Base-by-base conservation (phyloP, 37 sponge, comb jelly and placozoan species). In the Petrosia ficiformis region DNA sequence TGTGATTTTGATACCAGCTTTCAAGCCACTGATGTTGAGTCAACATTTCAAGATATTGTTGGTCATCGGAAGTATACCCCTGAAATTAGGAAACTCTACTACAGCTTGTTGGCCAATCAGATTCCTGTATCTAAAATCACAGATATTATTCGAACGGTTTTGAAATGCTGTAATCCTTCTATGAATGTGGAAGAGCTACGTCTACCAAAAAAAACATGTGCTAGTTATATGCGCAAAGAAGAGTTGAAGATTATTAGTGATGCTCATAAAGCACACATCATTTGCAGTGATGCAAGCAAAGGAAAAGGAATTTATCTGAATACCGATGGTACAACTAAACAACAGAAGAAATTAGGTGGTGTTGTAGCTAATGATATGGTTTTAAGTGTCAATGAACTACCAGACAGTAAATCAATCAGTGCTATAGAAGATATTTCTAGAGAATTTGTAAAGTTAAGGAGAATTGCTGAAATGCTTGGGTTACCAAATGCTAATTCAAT, bases 291-390 rank as follows among this genome's bases (percentile, higher is more conserved):
- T 26, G 19, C 57, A n/a, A 10, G 19, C 37, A 4, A 58, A 74
- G 19, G 39, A 21, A 67, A 59, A 70, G 41, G 41, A 42, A 33
- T 78, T 26, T 37, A 42, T 26, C 24, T 79, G 14, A 71, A 79
- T 30, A 79, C 80, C 25, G 80, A 79, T 79, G 80, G 80, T 1
- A 79, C 80, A 40, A 79, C 80, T 2, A 79, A 79, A 57, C 24
- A 37, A 4, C 80, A 79, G 71, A 69, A 57, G 39, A 70, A 79
- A 61, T 22, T 79, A 6, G 80, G 71, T 58, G 80, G 80, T 30
- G 61, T 79, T n/a, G 71, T 56, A 6, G 63, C 43, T 6, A 79
- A 70, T 69, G 42, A 57, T 38, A 2, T 79, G 41, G 71, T 69
- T 31, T 4, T 79, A 11, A 38, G 80, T 70, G 80, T 79, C 21